Evolutionary conservation across 2,113 vertebrate genomes (phyloP).

Genomic region (Nothocercus nigrocapillus): DNA sequence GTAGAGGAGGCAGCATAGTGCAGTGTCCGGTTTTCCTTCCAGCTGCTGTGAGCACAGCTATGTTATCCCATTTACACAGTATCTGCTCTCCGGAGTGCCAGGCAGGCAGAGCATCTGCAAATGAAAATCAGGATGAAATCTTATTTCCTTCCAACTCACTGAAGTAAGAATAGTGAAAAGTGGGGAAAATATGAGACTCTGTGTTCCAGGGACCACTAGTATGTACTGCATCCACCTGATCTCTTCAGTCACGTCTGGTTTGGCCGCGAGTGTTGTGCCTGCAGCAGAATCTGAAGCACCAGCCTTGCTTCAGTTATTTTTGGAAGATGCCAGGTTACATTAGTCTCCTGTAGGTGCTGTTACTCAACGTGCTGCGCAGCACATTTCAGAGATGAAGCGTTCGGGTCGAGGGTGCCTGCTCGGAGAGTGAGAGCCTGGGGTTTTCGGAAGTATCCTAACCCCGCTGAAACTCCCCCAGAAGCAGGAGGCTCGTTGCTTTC

Average conservation of each 20-base stretch:
- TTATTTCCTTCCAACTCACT: neutral
- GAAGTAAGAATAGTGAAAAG: neutral
- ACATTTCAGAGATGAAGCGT: neutral
- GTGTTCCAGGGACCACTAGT: accelerated
- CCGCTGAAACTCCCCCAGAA: neutral
- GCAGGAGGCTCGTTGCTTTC: neutral
- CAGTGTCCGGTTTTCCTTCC: neutral
- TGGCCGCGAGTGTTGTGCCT: accelerated
- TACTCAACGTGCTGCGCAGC: neutral
- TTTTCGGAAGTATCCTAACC: neutral
- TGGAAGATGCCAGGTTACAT: slow-evolving; percentile 20
- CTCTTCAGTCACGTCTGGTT: neutral
- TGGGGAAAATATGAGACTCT: accelerated
- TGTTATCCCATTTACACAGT: accelerated
- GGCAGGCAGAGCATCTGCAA: neutral
- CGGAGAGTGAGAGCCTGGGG: accelerated
- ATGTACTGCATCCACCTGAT: neutral
- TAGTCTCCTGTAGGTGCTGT: neutral
- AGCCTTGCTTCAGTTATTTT: neutral
- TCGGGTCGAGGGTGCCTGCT: accelerated
- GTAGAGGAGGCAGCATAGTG: neutral
- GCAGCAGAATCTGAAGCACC: neutral
- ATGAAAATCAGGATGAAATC: neutral
- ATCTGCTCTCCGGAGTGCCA: accelerated
- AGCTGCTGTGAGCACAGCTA: accelerated